Evolutionary conservation across 1,140 invertebrate species (phyloP), one percentile per base, ranked within the genome.

Genomic region (Polyergus mexicanus): DNA sequence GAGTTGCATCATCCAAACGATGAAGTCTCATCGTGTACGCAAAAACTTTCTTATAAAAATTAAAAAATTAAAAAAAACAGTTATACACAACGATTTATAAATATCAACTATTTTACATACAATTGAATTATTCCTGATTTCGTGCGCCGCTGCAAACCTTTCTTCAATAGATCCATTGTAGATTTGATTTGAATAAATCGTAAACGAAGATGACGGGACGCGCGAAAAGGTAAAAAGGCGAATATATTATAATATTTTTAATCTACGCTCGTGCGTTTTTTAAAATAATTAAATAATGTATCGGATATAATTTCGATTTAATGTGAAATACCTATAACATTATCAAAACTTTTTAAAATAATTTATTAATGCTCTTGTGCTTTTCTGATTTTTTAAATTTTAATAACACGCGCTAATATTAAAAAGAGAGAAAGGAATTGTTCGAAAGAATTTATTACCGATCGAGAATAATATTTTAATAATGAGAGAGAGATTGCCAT

Each of bases 1-100:
- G 60, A 60, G 28, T 83, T 83, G 32, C 78, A 25, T 83, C 68
- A 83, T 7, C 3, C 60, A 60, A 60, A 3, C 44, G 13, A 83
- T 66, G n/a, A 47, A 47, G 25, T 22, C 16, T 69, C 25, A 58
- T 60, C 32, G n/a, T 44, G 11, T 25, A 16, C 25, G 7, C 25
- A 56, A 28, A 22, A 68, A 51, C 13, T 16, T 19, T 3, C 41
- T n/a, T 22, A 44, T 10, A 44, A 78, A 80, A 68, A 35, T 11
- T 35, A 28, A 16, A 41, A 80, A 41, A 11, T n/a, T n/a, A 7
- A 41, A 41, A 19, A 28, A 6, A 41, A 41, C 13, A 47, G 4
- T 16, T 51, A 51, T 16, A 28, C 28, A 68, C 16, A n/a, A 19
- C 41, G 19, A 2, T 13, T 22, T 10, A 32, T 19, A 65, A 65